Evolutionary conservation across 2,113 vertebrate genomes (phyloP).

Genomic region (Brachyistius frenatus): DNA sequence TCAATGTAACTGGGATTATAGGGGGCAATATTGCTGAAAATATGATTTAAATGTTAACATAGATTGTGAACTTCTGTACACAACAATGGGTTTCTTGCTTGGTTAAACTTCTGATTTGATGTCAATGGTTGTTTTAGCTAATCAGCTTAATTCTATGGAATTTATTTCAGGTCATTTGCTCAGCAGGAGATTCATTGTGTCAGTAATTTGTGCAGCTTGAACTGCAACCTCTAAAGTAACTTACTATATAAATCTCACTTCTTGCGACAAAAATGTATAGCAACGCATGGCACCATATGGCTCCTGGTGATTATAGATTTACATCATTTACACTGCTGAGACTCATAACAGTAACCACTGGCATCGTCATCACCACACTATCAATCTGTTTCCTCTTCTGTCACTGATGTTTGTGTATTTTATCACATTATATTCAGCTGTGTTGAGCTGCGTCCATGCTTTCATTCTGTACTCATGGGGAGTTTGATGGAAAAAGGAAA

Average conservation of each 20-base stretch:
- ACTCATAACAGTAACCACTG: background rate
- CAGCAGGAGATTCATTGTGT: background rate
- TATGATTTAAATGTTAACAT: background rate
- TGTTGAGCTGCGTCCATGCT: conserved; percentile 1
- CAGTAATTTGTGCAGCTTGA: background rate
- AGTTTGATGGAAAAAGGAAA: background rate
- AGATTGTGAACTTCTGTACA: background rate
- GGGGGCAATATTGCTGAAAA: background rate
- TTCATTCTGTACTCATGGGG: conserved; percentile 6
- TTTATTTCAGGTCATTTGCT: background rate
- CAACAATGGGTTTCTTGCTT: background rate
- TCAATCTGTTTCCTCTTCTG: background rate
- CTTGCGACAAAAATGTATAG: background rate
- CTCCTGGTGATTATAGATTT: background rate
- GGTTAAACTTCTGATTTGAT: background rate
- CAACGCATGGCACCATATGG: background rate
- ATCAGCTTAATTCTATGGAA: background rate
- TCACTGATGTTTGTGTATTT: conserved; percentile 3
- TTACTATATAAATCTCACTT: too few species aligned
- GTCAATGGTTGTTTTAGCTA: background rate
- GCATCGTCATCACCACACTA: background rate
- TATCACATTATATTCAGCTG: background rate
- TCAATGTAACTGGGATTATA: background rate
- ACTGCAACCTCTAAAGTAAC: background rate
- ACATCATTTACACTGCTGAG: background rate